Base-by-base conservation (phyloP, 2,113 vertebrate species). In the Lipotes vexillifer region DNA sequence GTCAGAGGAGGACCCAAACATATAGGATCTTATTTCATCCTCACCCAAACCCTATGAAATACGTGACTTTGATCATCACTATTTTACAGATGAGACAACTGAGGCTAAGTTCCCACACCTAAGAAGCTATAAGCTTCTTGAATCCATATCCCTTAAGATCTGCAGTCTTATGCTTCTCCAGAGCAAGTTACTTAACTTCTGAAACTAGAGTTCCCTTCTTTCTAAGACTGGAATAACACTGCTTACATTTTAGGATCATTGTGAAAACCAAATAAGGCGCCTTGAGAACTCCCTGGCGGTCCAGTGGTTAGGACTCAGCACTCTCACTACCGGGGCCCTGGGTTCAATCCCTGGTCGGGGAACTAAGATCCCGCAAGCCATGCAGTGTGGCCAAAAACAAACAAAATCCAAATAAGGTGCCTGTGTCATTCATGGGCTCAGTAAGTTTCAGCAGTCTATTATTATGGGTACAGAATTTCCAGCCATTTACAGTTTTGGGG, bases 21-120 rank as follows among this genome's bases (percentile, higher is more conserved):
- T 63, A 61, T 4, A 38, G 27, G 15, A 49, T 82, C 36, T 88
- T 82, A 71, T 44, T 85, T 88, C 61, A 86, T 68, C 68, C 57
- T 96, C 90, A 74, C 38, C 31, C 38, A 71, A 83, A 82, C 29
- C 13, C 10, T 29, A n/a, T 83, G 18, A 89, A 88, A 55, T 44
- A 92, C 23, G 25, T 21, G 8, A 33, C 77, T 94, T 92, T 57
- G 31, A 66, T 59, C 44, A 81, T 71, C 12, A 82, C 49, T 44
- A 27, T 72, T 94, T 88, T 85, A 57, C n/a, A 57, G 77, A 81
- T 21, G 33, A 94, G 78, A 85, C 97, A 95, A 21, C 38, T 49
- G n/a, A 90, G 15, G 49, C 41, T 92, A 92, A 93, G n/a, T 61
- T 69, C 44, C 23, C 59, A 90, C 5, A 52, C 18, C 31, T 78